Percentiles rank a stretch among this genome's conserved stretches.
Conservation (phyloP, 1,140 invertebrate species). For the Zaprionus lachaisei region DNA sequence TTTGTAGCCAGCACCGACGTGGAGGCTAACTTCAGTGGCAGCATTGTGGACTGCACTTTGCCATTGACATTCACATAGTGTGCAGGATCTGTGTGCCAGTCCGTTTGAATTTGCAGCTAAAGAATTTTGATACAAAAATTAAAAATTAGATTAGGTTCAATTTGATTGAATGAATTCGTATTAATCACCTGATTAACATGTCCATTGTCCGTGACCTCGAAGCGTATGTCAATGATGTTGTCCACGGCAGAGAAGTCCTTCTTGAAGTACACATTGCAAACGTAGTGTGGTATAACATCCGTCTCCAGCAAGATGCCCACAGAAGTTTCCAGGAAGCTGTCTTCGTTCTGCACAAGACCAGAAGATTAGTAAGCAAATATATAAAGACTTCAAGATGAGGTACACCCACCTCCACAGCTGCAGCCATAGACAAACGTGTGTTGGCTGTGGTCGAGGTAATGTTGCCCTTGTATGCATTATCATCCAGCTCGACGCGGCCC, state of each 20-base stretch:
- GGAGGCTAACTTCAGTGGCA: constrained; percentile 66
- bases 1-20: constrained; percentile 57
- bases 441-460: constrained; percentile 84
- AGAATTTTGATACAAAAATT: neutral
- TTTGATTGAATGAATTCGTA: neutral
- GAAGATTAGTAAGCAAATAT: constrained; percentile 14
- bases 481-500: constrained; percentile 85
- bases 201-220: constrained; percentile 84
- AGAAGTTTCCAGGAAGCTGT: constrained; percentile 87
- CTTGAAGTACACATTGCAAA: constrained; percentile 87
- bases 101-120: constrained; percentile 61
- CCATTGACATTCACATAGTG: constrained; percentile 64
- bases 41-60: constrained; percentile 67
- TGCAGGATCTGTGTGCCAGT: constrained; percentile 64
- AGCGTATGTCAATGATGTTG: constrained; percentile 86
- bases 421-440: constrained; percentile 84
- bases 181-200: constrained; percentile 61
- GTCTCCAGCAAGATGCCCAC: constrained; percentile 87
- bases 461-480: constrained; percentile 85
- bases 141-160: neutral
- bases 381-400: neutral
- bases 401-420: constrained; percentile 85
- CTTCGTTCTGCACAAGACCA: constrained; percentile 85
- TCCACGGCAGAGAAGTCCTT: constrained; percentile 88
- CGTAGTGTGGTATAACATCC: constrained; percentile 87